phyloP scores from a whole-genome alignment of 2,888 invertebrate genomes.

The Zele albiditarsus region DNA sequence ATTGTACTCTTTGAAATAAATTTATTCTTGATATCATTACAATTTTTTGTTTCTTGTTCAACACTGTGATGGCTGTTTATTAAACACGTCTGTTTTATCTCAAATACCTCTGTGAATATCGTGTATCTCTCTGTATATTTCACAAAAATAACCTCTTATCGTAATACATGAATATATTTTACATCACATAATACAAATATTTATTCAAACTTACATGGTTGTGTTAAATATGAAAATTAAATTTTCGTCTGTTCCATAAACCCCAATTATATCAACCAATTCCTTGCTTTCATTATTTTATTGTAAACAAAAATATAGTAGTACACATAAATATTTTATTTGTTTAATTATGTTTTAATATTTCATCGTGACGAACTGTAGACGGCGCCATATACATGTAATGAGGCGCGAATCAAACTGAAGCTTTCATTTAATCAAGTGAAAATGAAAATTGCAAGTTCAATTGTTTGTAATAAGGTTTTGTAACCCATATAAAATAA shows the following conservation, averaged over 20 bases:
- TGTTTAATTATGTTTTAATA: not conserved
- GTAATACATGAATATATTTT: not conserved
- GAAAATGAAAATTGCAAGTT: too few species aligned
- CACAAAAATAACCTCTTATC: not conserved
- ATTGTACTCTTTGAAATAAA: not conserved
- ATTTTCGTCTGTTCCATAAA: not conserved
- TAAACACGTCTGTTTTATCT: too few species aligned
- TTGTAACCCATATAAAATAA: too few species aligned
- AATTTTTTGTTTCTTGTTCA: not conserved
- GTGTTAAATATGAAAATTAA: not conserved
- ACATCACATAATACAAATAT: not conserved
- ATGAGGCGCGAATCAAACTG: too few species aligned
- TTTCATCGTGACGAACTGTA: too few species aligned
- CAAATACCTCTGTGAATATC: not conserved
- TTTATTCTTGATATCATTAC: not conserved
- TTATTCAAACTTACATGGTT: not conserved
- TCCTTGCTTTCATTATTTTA: not conserved
- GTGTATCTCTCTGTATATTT: not conserved
- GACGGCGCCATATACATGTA: too few species aligned
- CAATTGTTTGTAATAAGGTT: too few species aligned
- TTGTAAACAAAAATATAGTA: not conserved
- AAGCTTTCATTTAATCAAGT: too few species aligned
- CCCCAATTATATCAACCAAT: not conserved
- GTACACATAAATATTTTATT: not conserved
- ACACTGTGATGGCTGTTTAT: too few species aligned